Percentiles rank a stretch among this genome's conserved stretches.
phyloP scores from a whole-genome alignment of 2,113 vertebrate genomes.

The Thomomys bottae region DNA sequence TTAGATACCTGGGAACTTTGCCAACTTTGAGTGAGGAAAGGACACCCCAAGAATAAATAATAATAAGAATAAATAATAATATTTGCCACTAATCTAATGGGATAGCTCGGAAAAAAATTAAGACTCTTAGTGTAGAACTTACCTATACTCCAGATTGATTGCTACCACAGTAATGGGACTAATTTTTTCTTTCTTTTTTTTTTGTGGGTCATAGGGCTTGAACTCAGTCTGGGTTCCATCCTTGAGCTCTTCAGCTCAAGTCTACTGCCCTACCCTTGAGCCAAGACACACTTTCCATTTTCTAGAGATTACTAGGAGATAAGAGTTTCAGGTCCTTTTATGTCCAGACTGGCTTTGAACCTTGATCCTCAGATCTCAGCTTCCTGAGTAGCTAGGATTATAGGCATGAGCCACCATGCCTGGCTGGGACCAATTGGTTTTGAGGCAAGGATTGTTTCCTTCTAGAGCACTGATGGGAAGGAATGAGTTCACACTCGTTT shows the following conservation, averaged over 20 bases:
- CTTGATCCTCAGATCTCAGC: too few relatives aligned
- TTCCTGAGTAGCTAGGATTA: too few relatives aligned
- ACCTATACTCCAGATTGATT: not conserved
- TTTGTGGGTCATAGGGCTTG: too few relatives aligned
- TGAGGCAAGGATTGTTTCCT: not conserved
- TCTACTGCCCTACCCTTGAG: too few relatives aligned
- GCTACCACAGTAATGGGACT: not conserved
- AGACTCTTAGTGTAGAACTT: not conserved
- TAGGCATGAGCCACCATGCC: too few relatives aligned
- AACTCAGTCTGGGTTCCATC: too few relatives aligned
- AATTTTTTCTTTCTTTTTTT: too few relatives aligned
- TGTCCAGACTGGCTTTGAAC: too few relatives aligned
- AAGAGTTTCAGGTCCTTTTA: too few relatives aligned
- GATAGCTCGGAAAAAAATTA: constrained; percentile 33
- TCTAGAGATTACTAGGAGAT: too few relatives aligned
- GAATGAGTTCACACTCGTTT: constrained; percentile 38
- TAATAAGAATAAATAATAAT: constrained; percentile 13
- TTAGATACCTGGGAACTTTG: constrained; percentile 1
- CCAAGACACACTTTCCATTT: too few relatives aligned
- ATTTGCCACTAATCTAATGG: constrained; percentile 27
- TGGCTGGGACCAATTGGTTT: constrained; percentile 22
- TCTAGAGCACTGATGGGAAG: constrained; percentile 48
- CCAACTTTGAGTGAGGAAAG: constrained; percentile 2
- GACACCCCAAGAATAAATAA: not conserved
- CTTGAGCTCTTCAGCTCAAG: too few relatives aligned